These are phyloP conservation scores for Setophaga petechia DNA, from an alignment of 2,113 vertebrate species.

Conservation along the genomic window DNA sequence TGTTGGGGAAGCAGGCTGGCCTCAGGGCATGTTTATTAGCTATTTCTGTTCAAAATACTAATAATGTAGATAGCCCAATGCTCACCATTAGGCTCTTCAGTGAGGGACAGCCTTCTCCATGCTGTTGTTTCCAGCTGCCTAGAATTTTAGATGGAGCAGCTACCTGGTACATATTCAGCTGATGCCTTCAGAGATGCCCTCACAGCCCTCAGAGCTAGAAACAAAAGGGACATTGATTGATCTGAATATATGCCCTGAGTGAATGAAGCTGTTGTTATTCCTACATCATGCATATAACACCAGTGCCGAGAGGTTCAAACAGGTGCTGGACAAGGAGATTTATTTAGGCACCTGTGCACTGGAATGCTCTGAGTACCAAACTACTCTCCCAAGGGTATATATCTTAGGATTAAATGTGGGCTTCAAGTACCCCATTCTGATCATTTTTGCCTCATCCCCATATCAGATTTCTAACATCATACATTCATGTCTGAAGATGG, in stretches of 20 bases:
- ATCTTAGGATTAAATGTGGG: neutral
- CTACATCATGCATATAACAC: fast-evolving
- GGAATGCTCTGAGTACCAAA: neutral
- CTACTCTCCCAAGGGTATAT: neutral
- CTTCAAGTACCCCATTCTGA: neutral
- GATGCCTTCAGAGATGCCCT: neutral
- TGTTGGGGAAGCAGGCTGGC: neutral
- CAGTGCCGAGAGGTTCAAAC: neutral
- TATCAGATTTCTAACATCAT: neutral
- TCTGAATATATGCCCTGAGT: neutral
- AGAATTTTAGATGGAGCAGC: neutral
- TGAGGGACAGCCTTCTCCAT: neutral
- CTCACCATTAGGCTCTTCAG: neutral
- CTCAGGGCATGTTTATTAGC: neutral
- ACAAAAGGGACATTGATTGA: neutral
- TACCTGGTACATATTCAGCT: neutral
- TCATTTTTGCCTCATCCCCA: neutral
- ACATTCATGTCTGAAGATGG: neutral
- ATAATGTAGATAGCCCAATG: neutral
- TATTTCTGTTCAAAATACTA: neutral
- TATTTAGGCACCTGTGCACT: neutral
- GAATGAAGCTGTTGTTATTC: neutral
- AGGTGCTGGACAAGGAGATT: neutral
- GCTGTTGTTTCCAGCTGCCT: neutral
- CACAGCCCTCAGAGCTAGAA: neutral